Evolutionary conservation across 1,140 invertebrate genomes (phyloP).

Genomic region (Pseudachorutes palmiensis): DNA sequence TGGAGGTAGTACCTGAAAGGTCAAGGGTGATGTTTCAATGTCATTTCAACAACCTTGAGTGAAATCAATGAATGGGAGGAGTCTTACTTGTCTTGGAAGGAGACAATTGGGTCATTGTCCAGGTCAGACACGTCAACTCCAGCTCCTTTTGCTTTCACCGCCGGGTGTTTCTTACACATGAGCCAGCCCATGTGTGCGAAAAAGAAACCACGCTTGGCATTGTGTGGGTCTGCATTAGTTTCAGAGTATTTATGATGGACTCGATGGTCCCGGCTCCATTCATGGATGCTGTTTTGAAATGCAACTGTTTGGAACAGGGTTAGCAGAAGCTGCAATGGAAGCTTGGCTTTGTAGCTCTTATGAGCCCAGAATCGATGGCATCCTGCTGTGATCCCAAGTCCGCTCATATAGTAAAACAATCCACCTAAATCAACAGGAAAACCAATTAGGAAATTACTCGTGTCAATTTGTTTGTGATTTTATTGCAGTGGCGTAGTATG

Average conservation of each 20-base stretch:
- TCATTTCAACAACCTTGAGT: constrained; percentile 9
- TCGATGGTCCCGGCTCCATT: constrained; percentile 90
- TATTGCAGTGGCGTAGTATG: too few relatives aligned
- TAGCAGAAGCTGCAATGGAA: constrained; percentile 65
- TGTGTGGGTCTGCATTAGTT: constrained; percentile 93
- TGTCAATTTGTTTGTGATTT: neutral
- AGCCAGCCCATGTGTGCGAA: constrained; percentile 95
- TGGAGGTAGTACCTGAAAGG: constrained; percentile 64
- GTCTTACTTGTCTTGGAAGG: constrained; percentile 79
- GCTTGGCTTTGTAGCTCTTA: constrained; percentile 72
- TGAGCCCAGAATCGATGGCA: constrained; percentile 85
- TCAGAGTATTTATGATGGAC: constrained; percentile 95
- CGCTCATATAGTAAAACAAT: constrained; percentile 41
- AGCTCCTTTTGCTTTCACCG: constrained; percentile 81
- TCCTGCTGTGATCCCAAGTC: constrained; percentile 72
- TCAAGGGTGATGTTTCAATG: neutral
- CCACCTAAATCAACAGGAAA: neutral
- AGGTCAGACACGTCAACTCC: constrained; percentile 79
- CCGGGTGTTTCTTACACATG: constrained; percentile 79
- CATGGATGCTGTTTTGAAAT: constrained; percentile 80
- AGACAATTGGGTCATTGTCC: constrained; percentile 68
- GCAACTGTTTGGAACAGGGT: constrained; percentile 67
- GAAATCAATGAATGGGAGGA: too few relatives aligned
- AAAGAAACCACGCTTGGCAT: constrained; percentile 89
- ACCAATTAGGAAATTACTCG: neutral